Evolutionary conservation across 2,113 vertebrate species (phyloP).

Genomic region (Takifugu flavidus): DNA sequence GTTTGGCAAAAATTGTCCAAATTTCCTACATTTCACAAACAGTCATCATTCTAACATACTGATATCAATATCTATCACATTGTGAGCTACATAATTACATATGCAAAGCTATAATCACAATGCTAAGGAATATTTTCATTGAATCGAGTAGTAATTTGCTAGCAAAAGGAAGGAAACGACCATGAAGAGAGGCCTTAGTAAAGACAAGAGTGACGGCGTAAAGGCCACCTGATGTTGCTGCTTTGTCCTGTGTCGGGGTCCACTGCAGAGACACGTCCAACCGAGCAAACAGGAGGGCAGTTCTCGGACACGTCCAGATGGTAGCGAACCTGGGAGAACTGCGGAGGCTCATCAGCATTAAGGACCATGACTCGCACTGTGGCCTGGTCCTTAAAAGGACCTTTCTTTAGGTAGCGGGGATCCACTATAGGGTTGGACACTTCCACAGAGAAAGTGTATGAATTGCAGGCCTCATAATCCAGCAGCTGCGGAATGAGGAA

Average conservation of each 20-base stretch:
- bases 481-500: constrained; percentile 69
- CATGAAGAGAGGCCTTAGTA: constrained; percentile 1
- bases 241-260: constrained; percentile 85
- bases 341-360: constrained; percentile 84
- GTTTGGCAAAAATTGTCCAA: too few relatives aligned
- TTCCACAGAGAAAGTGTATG: constrained; percentile 84
- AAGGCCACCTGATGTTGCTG: constrained; percentile 77
- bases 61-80: too few relatives aligned
- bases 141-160: too few relatives aligned
- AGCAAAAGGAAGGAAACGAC: background rate
- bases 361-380: constrained; percentile 81
- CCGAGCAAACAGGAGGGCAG: constrained; percentile 74
- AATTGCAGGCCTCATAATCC: constrained; percentile 81
- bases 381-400: constrained; percentile 85
- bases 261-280: constrained; percentile 76
- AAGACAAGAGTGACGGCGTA: constrained; percentile 1
- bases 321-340: constrained; percentile 80
- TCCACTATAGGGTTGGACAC: constrained; percentile 83
- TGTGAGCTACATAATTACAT: too few relatives aligned
- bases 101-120: too few relatives aligned
- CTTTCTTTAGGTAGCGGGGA: constrained; percentile 79
- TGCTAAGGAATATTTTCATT: too few relatives aligned
- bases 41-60: too few relatives aligned
- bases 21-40: too few relatives aligned
- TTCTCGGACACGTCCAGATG: constrained; percentile 82